Evolutionary conservation across 2,113 vertebrate species (phyloP).

Genomic region (Lipophrys pholis): DNA sequence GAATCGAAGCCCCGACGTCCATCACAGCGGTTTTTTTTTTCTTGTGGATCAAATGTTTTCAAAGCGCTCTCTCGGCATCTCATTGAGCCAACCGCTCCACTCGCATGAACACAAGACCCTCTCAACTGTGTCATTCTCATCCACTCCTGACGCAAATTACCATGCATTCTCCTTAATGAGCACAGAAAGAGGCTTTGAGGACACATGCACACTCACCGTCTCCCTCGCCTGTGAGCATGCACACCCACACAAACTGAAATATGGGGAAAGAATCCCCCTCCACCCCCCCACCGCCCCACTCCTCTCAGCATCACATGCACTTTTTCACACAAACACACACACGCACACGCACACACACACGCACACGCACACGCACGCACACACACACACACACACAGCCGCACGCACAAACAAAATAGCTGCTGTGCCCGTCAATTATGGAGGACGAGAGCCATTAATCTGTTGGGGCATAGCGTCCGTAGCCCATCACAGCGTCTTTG

Average conservation of each 20-base stretch:
- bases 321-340: too few relatives aligned
- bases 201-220: slow-evolving; percentile 11
- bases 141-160: slow-evolving; percentile 57
- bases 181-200: slow-evolving; percentile 43
- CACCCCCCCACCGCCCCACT: background rate
- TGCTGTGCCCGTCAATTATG: slow-evolving; percentile 67
- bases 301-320: background rate
- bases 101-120: slow-evolving; percentile 46
- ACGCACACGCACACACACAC: slow-evolving; percentile 7
- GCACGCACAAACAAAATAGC: slow-evolving; percentile 51
- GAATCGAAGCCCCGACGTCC: slow-evolving; percentile 14
- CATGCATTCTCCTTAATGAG: slow-evolving; percentile 64
- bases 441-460: slow-evolving; percentile 66
- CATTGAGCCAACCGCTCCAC: slow-evolving; percentile 46
- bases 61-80: slow-evolving; percentile 34
- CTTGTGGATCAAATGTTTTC: slow-evolving; percentile 44
- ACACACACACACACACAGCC: slow-evolving; percentile 7
- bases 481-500: slow-evolving; percentile 69
- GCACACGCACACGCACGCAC: slow-evolving; percentile 16
- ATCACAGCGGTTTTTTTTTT: slow-evolving; percentile 19
- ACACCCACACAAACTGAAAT: slow-evolving; percentile 19
- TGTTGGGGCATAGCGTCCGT: slow-evolving; percentile 54
- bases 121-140: slow-evolving; percentile 54
- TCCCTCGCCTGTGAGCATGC: background rate
- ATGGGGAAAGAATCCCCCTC: slow-evolving; percentile 1